Conservation (phyloP, 2,888 invertebrate genomes). For the Xestia c-nigrum region DNA sequence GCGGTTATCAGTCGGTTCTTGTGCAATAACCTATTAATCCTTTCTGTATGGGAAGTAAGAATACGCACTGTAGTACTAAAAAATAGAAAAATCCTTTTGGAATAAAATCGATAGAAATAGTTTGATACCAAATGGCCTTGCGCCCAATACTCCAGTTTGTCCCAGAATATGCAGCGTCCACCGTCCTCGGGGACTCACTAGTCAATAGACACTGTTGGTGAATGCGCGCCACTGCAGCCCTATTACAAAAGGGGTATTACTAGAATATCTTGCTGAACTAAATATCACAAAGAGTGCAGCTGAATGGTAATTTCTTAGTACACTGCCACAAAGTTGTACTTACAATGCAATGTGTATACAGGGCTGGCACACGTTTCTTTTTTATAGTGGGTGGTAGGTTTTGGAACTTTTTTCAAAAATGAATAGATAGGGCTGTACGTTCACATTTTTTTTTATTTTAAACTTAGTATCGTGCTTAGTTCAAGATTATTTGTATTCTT, state of each 20-base stretch:
- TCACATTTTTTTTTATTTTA: not conserved
- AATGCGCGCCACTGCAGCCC: constrained; percentile 29
- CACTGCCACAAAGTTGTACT: constrained; percentile 24
- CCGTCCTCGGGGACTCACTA: constrained; percentile 40
- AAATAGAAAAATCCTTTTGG: not conserved
- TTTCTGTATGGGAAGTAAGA: not conserved
- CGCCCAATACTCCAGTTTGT: constrained; percentile 12
- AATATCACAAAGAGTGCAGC: constrained; percentile 52
- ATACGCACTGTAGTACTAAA: not conserved
- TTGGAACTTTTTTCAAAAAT: not conserved
- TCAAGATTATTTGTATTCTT: not conserved
- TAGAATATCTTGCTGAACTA: constrained; percentile 44
- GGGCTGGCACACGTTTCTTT: constrained; percentile 13
- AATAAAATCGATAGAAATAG: constrained; percentile 17
- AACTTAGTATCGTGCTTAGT: not conserved
- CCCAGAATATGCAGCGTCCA: constrained; percentile 17
- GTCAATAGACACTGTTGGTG: constrained; percentile 56
- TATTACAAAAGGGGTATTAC: constrained; percentile 26
- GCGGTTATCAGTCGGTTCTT: not conserved
- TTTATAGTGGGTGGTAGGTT: not conserved
- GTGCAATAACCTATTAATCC: not conserved
- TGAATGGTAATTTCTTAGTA: constrained; percentile 53
- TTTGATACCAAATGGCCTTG: constrained; percentile 27
- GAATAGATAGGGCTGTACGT: not conserved
- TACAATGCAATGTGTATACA: constrained; percentile 26